These are phyloP conservation scores for Polyergus mexicanus DNA, from an alignment of 1,140 invertebrate genomes.

Conservation along the genomic window DNA sequence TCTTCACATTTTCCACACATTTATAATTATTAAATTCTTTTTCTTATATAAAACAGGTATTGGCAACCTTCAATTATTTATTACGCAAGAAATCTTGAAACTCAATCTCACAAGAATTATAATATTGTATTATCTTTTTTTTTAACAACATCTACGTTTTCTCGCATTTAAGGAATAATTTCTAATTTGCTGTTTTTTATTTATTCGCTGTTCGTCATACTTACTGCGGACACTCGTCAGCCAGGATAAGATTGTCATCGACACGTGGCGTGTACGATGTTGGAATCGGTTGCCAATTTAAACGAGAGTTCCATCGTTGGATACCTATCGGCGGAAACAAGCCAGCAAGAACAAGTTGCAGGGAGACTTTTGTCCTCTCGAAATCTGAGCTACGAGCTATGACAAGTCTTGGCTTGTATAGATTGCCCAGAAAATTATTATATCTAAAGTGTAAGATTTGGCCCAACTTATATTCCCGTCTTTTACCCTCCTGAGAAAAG, in stretches of 20 bases:
- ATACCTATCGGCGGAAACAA: slow-evolving; percentile 85
- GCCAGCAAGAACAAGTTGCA: slow-evolving; percentile 86
- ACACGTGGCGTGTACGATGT: slow-evolving; percentile 82
- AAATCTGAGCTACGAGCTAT: slow-evolving; percentile 85
- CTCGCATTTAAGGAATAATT: neutral
- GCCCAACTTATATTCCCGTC: slow-evolving; percentile 83
- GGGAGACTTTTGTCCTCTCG: slow-evolving; percentile 88
- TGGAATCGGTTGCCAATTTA: slow-evolving; percentile 88
- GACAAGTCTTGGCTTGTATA: slow-evolving; percentile 84
- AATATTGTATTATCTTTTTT: neutral
- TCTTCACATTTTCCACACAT: no score
- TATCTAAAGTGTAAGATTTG: slow-evolving; percentile 84
- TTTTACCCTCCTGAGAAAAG: slow-evolving; percentile 84
- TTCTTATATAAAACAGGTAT: no score
- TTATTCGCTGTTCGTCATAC: slow-evolving; percentile 54
- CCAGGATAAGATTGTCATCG: slow-evolving; percentile 82
- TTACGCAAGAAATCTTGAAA: no score
- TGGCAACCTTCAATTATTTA: no score
- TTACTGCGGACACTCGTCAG: slow-evolving; percentile 80
- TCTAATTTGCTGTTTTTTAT: no score
- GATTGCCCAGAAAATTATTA: slow-evolving; percentile 79
- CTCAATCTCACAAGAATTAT: no score
- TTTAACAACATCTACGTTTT: neutral
- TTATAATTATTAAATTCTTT: no score
- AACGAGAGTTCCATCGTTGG: slow-evolving; percentile 84